Base-by-base conservation (phyloP, 2,888 invertebrate genomes). In the Salticus scenicus region DNA sequence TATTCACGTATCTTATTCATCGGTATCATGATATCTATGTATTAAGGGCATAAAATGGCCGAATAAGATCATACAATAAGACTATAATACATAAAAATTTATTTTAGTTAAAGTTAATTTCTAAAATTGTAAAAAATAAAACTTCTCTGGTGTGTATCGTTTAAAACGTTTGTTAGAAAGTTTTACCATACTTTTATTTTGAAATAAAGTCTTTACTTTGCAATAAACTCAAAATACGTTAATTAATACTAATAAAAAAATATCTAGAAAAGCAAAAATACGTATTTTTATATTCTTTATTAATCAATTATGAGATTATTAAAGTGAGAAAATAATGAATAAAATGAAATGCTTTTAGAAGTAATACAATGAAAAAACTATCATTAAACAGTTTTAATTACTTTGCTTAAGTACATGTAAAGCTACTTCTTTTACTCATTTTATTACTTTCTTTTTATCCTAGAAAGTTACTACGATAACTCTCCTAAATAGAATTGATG, bases 301-400 rank as follows among this genome's bases (percentile, higher is more conserved):
- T 24, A 57, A 24, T 57, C 57, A 57, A 24, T 57, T 57, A 57
- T 17, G 24, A 5, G 5, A 1, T 24, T 57, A 24, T 24, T 57
- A 57, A 5, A 57, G 57, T 2, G 5, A 0, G 17, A 24, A 57
- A 57, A 57, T 57, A 57, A 57, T 17, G 7, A 57, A 24, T 24
- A 24, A n/a, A 57, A 17, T 24, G 12, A 24, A 20, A 37, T 37
- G 10, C 4, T 37, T 4, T 37, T 10, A 4, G 4, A 7, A 37
- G 4, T 7, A 37, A 37, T 7, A 37, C 4, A 37, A 4, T 37
- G 10, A 20, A 24, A 57, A 57, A 57, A 57, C 24, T 5, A 57
- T 57, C 12, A 57, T 57, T 24, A 12, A 57, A 57, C 20, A 24
- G 57, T 57, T 57, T 57, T 57, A 57, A 57, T 57, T 57, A 57